Base-by-base conservation (phyloP, 23 tunicate genomes). In the Pegea sp. region DNA sequence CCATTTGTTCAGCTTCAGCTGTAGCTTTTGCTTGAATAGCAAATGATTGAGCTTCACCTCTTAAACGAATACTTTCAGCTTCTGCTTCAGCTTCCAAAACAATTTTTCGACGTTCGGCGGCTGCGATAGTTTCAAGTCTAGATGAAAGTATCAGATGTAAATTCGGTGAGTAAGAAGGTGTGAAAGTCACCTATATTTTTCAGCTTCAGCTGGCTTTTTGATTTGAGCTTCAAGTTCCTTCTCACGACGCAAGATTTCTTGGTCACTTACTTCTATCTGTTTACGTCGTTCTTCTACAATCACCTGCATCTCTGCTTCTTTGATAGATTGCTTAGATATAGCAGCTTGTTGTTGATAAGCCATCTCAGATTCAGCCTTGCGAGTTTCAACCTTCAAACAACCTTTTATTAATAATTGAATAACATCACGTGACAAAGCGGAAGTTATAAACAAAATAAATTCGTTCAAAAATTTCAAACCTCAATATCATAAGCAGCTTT, bases 171-270 rank as follows among this genome's bases (percentile, higher is more conserved):
- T n/a, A n/a, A n/a, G n/a, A n/a, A n/a, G n/a, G n/a, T n/a, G 46
- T 38, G 46, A 38, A 8, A 38, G 30, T 52, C 31, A 63, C 72
- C 75, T 33, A 59, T 61, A 89, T 66, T 77, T 89, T 56, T 89
- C 90, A 0, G 98, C 98, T 46, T 89, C 98, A 22, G 98, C 98
- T 28, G 98, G 98, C 53, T 89, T 89, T 56, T 77, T 89, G 1
- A 89, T 81, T 67, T 77, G 98, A 5, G 98, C 98, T 43, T 69
- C 76, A 31, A 89, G 53, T 71, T 89, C 98, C 61, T 89, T 89
- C 30, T 89, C 90, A 16, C 81, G 65, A 20, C 98, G 75, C 22
- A 69, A 52, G 31, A 89, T 89, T 48, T 89, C 98, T 60, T 89
- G 98, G 13, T 89, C 81, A 44, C 77, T 90, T n/a, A 89, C 71